Base-by-base conservation (phyloP, 2,888 invertebrate species). In the Dysmachus trigonus region DNA sequence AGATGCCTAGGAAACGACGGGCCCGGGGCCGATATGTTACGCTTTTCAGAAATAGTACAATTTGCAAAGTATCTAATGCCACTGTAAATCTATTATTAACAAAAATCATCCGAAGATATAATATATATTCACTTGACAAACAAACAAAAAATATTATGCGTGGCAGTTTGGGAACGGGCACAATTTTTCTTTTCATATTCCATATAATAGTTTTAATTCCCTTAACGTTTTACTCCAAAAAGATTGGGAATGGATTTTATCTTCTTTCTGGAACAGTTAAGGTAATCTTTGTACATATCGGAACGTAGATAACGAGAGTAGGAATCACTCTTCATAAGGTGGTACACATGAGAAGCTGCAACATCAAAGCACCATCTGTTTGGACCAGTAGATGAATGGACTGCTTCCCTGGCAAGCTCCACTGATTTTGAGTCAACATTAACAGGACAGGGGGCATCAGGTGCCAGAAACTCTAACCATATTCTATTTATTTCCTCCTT, bases 311-410 rank as follows among this genome's bases (percentile, higher is more conserved):
- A 99, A 89, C 99, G 94, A 85, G 98, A 98, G 91, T 99, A 99
- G 91, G 98, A 98, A 93, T 99, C 99, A 88, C 98, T 98, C 92
- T 99, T 99, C 99, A 99, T 99, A 89, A 99, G 94, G 91, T 99
- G 98, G 92, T 99, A 99, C 53, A 99, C 99, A 93, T 99, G 99
- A 7, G 98, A 98, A 93, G 98, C 98, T 85, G 99, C 99, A 90
- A 98, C 97, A 91, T 99, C 99, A 92, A 99, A 99, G 90, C 97
- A 97, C 95, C 98, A 98, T 89, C 98, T 94, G 91, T 98, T 98
- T 0, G 97, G 95, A 87, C 94, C 95, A 89, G 95, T 95, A 4
- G 91, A 88, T 1, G 91, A 90, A 86, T 90, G 91, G 92, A 97
- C 94, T 90, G 97, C 97, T 90, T 94, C 95, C 90, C 96, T 95